Evolutionary conservation across 2,888 invertebrate genomes (phyloP), one percentile per base, ranked within the genome.

Genomic region (Leptarthrus brevirostris): DNA sequence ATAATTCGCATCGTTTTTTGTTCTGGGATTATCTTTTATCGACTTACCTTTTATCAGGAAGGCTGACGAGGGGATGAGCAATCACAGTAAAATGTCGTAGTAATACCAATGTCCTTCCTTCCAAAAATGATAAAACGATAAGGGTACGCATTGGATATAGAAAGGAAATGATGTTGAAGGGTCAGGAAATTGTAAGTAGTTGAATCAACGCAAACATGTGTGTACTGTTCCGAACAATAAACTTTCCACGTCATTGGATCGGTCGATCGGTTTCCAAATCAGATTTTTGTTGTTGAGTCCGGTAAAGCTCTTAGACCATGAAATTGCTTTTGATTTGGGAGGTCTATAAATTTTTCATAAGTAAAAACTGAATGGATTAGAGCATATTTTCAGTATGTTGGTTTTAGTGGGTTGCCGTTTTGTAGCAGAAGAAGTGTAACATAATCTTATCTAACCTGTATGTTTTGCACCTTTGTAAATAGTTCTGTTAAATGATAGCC

Each of bases 161-260:
- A 64, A 47, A 64, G 47, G 69, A 69, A 49, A 69, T 69, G 34
- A 69, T 52, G 69, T 20, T 26, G 30, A 69, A 69, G 36, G 52
- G 69, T 69, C 69, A 69, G 69, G 69, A 69, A 69, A 69, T 69
- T 52, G 52, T 52, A 52, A 52, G 49, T 30, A 52, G 69, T 69
- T 52, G 52, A 69, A 69, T 69, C 69, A 69, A 69, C 69, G 52
- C 69, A 69, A 69, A 69, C 69, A 69, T 52, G 69, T 69, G 69
- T 69, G 69, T n/a, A 22, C 26, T 40, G 44, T 54, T 36, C 36
- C 44, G 71, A 40, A 71, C 71, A 71, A 71, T 71, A 71, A 71
- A 71, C 44, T 71, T 71, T 71, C 26, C 44, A 26, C 71, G 24
- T 56, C 54, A 71, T 3, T 44, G 71, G 22, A 44, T 44, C 54